Base-by-base conservation (phyloP, 2,888 invertebrate genomes). In the Drosophila atripex region DNA sequence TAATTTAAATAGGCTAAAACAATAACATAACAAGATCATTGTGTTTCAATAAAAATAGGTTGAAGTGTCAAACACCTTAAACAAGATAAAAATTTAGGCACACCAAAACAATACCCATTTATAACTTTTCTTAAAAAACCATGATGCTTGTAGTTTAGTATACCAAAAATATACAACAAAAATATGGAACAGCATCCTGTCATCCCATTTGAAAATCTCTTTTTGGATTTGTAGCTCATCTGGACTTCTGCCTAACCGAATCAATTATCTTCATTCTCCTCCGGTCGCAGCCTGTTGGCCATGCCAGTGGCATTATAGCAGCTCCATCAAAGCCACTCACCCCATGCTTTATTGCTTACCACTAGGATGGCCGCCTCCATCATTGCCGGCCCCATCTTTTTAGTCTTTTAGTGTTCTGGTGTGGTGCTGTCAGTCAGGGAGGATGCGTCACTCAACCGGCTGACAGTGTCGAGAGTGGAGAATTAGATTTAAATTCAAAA, bases 401-500 rank as follows among this genome's bases (percentile, higher is more conserved):
- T 21, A 43, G 35, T 50, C 35, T 45, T 30, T 38, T 50, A 21
- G 38, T 56, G 28, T 56, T 28, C 63, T 63, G 49, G 39, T 49
- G 49, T 16, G 60, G 45, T 28, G 54, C 43, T 72, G 76, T 71
- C 73, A 85, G 61, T 73, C 73, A 64, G 86, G 63, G 64, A 64
- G 86, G 49, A 49, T 73, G 66, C 73, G 86, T 86, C 80, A 80
- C 78, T 80, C 80, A 80, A 56, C 64, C 47, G 66, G 69, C 74
- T 87, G 88, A 87, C 86, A 78, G 59, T 73, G 80, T 76, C 73
- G 79, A 76, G 73, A 85, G 85, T 73, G 66, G 61, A 76, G 88
- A 87, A 82, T 85, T 74, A 79, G 83, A 82, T 82, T 85, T 87
- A 76, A 87, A 85, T 79, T 78, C 47, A 32, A 70, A 64, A 70